Base-by-base conservation (phyloP, 53 echinoderm and acorn worm genomes). In the Pentamera pediparva region DNA sequence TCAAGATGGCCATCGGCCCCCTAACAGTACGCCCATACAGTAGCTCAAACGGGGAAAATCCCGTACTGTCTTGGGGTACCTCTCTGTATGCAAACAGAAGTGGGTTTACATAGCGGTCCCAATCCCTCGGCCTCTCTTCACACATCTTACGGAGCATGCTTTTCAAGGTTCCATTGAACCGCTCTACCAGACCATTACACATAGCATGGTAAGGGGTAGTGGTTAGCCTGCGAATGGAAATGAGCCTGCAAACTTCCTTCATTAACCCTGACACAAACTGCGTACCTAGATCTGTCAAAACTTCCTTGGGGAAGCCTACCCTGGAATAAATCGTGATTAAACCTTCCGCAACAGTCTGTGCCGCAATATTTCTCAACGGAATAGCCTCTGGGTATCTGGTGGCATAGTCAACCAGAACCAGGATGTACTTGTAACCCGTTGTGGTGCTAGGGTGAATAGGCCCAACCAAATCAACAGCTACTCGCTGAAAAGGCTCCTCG, bases 391-490 rank as follows among this genome's bases (percentile, higher is more conserved):
- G 80, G 52, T 85, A 80, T 15, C 81, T 56, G 0, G 81, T 86
- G 2, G 59, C 73, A 72, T 57, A 73, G 69, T 54, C 67, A 1
- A 87, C 82, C 15, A 87, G 24, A 2, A 76, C 76, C 5, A 87
- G 56, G 10, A 72, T 64, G 30, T 71, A 81, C 29, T 77, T 34
- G 27, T 77, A 32, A 12, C 81, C 78, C 24, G 62, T 58, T 15
- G 61, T 73, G 2, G 81, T 59, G 1, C 39, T 6, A 15, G 87
- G 82, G 13, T 12, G 5, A 57, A 85, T 85, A 1, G 79, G 75
- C n/a, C 80, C 86, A 1, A 80, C 80, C 35, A 85, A 51, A 61
- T 87, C 82, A 18, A 78, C 70, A 6, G 78, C 78, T 18, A 87
- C 26, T 28, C 87, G 36, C 9, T 71, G 49, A 28, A 82, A 82